Base-by-base conservation (phyloP, 2,113 vertebrate species). In the Genyomyrus donnyi region DNA sequence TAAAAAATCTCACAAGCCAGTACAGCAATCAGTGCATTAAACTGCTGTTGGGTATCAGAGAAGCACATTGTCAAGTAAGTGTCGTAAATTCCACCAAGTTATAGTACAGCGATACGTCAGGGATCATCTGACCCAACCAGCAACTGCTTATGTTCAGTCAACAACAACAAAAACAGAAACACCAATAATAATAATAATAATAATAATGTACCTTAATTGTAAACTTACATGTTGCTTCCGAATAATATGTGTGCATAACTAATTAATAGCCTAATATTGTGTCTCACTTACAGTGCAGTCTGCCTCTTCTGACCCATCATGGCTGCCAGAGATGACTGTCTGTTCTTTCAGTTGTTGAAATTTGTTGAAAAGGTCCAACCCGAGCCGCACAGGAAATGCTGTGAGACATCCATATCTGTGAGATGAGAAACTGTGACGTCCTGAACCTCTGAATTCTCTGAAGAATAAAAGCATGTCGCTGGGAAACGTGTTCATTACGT, bases 401-500 rank as follows among this genome's bases (percentile, higher is more conserved):
- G 91, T 77, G 27, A 92, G 91, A 92, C 91, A 92, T 94, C 92
- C 89, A 93, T 93, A 92, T 95, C 93, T 95, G 90, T 93, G 93
- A 93, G 93, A 95, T 94, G 94, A 95, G 94, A 95, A 96, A 93
- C 91, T 90, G 90, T 92, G 93, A 94, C 94, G 93, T 95, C 90
- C 92, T 94, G 94, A 95, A 95, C 94, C 46, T 94, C 89, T 91
- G 91, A 94, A 95, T 95, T 93, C 94, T 94, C 94, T 74, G 83
- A 94, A 95, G 94, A 91, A 95, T 95, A 94, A 89, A 95, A 77
- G 93, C 93, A 95, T 93, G 93, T 90, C 89, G 90, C 92, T 93
- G 92, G 92, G 92, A 93, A 93, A 93, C 46, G 93, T 91, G 90
- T 88, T 91, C 90, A 88, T 90, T 91, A 92, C 88, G 46, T 58